Evolutionary conservation across 2,113 vertebrate species (phyloP).

Genomic region (Syngnathus floridae): DNA sequence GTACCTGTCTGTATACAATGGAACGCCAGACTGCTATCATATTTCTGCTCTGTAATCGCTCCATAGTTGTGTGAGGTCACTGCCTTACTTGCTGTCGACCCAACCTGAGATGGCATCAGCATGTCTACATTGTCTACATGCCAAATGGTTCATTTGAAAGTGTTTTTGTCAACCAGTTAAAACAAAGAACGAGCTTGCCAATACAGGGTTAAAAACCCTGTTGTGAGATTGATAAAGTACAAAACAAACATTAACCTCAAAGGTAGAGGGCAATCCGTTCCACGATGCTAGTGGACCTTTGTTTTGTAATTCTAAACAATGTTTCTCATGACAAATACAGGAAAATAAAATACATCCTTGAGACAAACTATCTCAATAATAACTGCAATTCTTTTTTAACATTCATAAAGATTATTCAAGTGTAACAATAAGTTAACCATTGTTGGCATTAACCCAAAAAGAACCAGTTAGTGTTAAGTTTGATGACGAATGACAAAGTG

Average conservation of each 20-base stretch:
- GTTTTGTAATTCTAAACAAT: not conserved
- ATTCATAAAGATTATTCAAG: no score
- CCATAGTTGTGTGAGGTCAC: constrained; percentile 1
- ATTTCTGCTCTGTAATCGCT: constrained; percentile 3
- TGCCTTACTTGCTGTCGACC: not conserved
- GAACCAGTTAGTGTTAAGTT: no score
- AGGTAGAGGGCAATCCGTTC: not conserved
- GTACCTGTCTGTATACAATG: not conserved
- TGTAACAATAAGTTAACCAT: no score
- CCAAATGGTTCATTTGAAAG: not conserved
- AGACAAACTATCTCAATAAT: not conserved
- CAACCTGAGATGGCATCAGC: not conserved
- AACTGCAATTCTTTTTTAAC: no score
- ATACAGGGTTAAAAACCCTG: not conserved
- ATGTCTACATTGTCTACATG: not conserved
- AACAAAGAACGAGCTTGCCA: not conserved
- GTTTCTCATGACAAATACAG: not conserved
- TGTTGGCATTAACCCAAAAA: no score
- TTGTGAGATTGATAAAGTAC: not conserved
- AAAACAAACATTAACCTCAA: not conserved
- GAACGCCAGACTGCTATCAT: not conserved
- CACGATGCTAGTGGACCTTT: not conserved
- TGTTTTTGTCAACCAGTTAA: not conserved
- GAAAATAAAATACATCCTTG: not conserved
- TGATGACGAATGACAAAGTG: no score